Evolutionary conservation across 2,113 vertebrate genomes (phyloP).

Genomic region (Pelecanoides urinatrix): DNA sequence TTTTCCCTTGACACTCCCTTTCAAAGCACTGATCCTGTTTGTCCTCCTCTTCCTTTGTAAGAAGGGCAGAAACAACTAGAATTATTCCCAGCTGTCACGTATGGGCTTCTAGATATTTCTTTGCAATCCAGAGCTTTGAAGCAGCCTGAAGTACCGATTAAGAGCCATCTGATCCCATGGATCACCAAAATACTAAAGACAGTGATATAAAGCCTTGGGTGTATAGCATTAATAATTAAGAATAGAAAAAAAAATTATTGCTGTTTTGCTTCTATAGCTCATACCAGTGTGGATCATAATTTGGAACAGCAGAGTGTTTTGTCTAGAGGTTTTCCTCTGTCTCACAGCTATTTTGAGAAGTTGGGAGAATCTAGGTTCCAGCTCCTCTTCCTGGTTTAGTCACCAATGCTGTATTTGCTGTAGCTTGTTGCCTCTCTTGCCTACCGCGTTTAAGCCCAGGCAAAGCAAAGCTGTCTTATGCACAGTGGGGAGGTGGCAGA

Average conservation of each 20-base stretch:
- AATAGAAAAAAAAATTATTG: not conserved
- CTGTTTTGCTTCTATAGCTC: not conserved
- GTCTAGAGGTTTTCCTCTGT: not conserved
- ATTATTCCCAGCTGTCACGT: not conserved
- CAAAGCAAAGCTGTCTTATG: not conserved
- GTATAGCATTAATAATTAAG: not conserved
- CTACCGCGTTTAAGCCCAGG: fast-evolving
- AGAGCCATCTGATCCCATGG: not conserved
- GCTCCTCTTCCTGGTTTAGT: not conserved
- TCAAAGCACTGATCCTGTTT: not conserved
- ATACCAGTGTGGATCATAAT: not conserved
- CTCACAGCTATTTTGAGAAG: not conserved
- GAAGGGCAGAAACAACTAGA: not conserved
- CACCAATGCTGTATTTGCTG: not conserved
- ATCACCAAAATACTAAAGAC: not conserved
- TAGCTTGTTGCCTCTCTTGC: not conserved
- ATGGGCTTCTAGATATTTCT: not conserved
- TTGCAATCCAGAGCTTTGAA: not conserved
- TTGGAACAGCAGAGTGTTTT: not conserved
- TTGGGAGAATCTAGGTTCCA: not conserved
- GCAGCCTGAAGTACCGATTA: not conserved
- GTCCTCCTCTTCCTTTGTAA: not conserved
- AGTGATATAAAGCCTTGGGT: not conserved
- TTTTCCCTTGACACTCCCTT: not conserved
- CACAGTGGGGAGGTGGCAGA: not conserved